Percentiles rank a stretch among this genome's conserved stretches.
Conservation (phyloP, 1,140 invertebrate genomes). For the Diabrotica virgifera region DNA sequence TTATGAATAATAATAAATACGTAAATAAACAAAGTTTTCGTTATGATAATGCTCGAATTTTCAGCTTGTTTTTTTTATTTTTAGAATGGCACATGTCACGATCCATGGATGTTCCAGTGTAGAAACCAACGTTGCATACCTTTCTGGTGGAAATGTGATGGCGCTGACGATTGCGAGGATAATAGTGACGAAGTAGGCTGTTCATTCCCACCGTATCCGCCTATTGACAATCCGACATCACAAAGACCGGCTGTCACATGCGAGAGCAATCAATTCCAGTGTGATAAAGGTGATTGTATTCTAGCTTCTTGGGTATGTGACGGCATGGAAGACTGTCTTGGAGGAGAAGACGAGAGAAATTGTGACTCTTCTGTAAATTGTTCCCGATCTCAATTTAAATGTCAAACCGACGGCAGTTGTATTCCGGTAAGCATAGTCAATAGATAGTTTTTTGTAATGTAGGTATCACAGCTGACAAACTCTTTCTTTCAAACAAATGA, state of each 20-base stretch:
- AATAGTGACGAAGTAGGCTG: slow-evolving; percentile 65
- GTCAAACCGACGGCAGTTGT: slow-evolving; percentile 68
- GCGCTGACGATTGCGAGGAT: slow-evolving; percentile 73
- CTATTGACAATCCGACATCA: background rate
- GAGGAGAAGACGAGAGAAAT: slow-evolving; percentile 57
- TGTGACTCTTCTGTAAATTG: slow-evolving; percentile 43
- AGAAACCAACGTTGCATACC: slow-evolving; percentile 76
- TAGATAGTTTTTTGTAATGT: too few species aligned
- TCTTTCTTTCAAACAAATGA: too few species aligned
- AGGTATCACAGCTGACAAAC: too few species aligned
- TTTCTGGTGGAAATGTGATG: slow-evolving; percentile 73
- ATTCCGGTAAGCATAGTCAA: slow-evolving; percentile 48
- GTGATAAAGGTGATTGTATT: slow-evolving; percentile 57
- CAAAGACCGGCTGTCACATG: slow-evolving; percentile 42
- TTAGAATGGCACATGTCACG: slow-evolving; percentile 56
- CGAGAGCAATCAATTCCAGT: slow-evolving; percentile 62
- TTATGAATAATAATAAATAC: too few species aligned
- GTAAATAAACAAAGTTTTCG: too few species aligned
- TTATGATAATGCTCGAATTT: too few species aligned
- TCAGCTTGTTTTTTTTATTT: too few species aligned
- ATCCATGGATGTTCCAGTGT: slow-evolving; percentile 72
- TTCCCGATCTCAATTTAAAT: slow-evolving; percentile 63
- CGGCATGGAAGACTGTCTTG: slow-evolving; percentile 56
- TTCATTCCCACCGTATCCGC: slow-evolving; percentile 1
- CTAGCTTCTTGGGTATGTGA: slow-evolving; percentile 57